Evolutionary conservation across 1,140 invertebrate species (phyloP).

Genomic region (Bilobella aurantiaca): DNA sequence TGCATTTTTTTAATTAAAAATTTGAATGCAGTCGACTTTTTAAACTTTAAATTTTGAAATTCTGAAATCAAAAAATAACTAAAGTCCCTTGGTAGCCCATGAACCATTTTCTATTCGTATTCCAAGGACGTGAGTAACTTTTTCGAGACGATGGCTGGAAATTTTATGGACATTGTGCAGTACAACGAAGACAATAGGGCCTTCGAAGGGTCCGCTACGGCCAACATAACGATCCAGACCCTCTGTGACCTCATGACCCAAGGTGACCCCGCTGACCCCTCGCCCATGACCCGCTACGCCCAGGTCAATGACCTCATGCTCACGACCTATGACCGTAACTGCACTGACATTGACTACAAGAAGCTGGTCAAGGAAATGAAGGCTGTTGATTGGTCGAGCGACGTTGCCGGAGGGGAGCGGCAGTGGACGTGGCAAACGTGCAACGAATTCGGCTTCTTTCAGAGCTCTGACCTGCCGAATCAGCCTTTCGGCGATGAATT

Average conservation of each 20-base stretch:
- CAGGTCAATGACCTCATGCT: constrained; percentile 61
- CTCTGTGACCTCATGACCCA: constrained; percentile 65
- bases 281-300: constrained; percentile 57
- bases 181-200: constrained; percentile 88
- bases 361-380: constrained; percentile 63
- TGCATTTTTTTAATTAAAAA: too few relatives aligned
- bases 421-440: constrained; percentile 50
- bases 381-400: constrained; percentile 57
- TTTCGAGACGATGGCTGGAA: constrained; percentile 65
- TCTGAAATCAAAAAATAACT: too few relatives aligned
- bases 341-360: constrained; percentile 70
- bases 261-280: constrained; percentile 41
- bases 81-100: too few relatives aligned
- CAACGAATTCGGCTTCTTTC: constrained; percentile 51
- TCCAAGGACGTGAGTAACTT: constrained; percentile 67
- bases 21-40: too few relatives aligned
- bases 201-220: constrained; percentile 49
- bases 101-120: too few relatives aligned
- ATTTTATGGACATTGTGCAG: constrained; percentile 78
- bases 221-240: constrained; percentile 67
- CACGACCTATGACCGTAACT: constrained; percentile 56
- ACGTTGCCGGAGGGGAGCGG: constrained; percentile 37
- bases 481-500: constrained; percentile 47
- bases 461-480: constrained; percentile 43
- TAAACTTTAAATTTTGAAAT: too few relatives aligned